phyloP scores from a whole-genome alignment of 1,140 invertebrate species.

The Drosophila willistoni region DNA sequence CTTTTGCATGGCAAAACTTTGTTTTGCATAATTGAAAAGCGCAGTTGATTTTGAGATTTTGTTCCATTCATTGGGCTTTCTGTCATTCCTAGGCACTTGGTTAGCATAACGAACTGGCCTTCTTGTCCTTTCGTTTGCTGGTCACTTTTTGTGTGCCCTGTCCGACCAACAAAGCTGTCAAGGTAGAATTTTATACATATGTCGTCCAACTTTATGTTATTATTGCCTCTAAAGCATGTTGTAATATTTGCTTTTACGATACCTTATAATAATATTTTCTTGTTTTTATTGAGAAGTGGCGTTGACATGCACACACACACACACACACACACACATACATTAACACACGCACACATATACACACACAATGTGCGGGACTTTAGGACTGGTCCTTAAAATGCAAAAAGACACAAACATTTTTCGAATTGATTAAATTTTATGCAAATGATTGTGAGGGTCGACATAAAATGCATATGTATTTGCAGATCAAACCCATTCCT shows the following conservation, averaged over 20 bases:
- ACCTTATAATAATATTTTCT: constrained; percentile 41
- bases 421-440: constrained; percentile 9
- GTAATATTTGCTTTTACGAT: constrained; percentile 16
- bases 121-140: background rate
- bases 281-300: constrained; percentile 42
- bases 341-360: background rate
- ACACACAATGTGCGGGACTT: background rate
- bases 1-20: constrained; percentile 43
- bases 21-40: constrained; percentile 59
- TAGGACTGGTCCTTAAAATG: constrained; percentile 7
- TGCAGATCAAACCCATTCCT: background rate
- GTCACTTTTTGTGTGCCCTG: background rate
- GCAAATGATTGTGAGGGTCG: constrained; percentile 5
- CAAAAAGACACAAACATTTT: constrained; percentile 5
- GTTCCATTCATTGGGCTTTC: constrained; percentile 1
- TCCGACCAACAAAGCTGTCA: background rate
- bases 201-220: constrained; percentile 16
- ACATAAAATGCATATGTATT: constrained; percentile 6
- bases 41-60: background rate
- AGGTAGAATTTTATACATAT: constrained; percentile 1
- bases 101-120: no score
- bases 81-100: background rate
- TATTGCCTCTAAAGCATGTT: constrained; percentile 31
- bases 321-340: background rate
- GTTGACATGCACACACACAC: background rate